These are phyloP conservation scores for Eunapius fragilis DNA, from an alignment of 37 sponge, comb jelly and placozoan species.

Conservation along the genomic window DNA sequence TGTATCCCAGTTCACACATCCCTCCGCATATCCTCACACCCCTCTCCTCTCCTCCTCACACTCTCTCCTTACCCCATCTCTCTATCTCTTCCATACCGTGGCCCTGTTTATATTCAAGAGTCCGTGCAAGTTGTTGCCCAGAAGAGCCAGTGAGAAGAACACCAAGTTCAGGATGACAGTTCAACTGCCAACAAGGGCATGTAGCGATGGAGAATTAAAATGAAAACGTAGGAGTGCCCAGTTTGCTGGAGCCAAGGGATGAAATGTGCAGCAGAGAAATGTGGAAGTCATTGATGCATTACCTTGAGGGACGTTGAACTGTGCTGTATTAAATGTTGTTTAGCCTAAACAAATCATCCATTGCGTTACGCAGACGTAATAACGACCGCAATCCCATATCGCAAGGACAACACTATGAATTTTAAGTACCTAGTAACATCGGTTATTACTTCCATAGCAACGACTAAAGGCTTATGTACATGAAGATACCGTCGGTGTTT, in stretches of 20 bases:
- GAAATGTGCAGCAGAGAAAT: not conserved
- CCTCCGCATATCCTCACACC: too few species aligned
- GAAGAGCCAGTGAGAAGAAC: not conserved
- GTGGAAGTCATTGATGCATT: too few species aligned
- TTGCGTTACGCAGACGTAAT: not conserved
- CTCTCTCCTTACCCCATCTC: too few species aligned
- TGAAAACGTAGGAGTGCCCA: not conserved
- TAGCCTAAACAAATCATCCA: not conserved
- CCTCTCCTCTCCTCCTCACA: too few species aligned
- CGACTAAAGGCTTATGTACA: too few species aligned
- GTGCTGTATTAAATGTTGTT: too few species aligned
- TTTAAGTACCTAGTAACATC: too few species aligned
- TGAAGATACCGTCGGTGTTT: too few species aligned
- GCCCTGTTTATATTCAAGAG: not conserved
- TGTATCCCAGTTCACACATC: not conserved
- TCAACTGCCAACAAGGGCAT: not conserved
- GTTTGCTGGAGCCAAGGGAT: not conserved
- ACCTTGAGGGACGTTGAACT: too few species aligned
- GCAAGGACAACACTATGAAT: too few species aligned
- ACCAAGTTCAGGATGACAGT: not conserved
- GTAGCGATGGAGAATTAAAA: not conserved
- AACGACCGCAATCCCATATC: not conserved
- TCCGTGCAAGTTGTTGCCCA: not conserved
- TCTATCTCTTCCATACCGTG: too few species aligned
- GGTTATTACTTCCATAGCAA: too few species aligned